Evolutionary conservation across 2,888 invertebrate genomes (phyloP).

Genomic region (Abrostola triplasia): DNA sequence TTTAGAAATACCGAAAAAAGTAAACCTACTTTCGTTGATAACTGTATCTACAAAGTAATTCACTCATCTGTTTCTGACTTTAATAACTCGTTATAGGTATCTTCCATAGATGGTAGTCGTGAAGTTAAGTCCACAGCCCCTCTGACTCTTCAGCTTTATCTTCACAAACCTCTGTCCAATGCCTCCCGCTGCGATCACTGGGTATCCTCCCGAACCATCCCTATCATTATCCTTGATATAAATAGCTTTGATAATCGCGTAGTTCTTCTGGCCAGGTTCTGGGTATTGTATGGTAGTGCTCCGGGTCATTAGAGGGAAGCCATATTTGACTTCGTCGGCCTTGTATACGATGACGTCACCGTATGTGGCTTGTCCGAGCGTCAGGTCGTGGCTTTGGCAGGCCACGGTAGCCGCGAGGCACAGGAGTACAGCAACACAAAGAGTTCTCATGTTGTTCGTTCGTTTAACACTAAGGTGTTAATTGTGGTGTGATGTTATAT

Average conservation of each 20-base stretch:
- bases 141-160: constrained; percentile 81
- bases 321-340: constrained; percentile 76
- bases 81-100: constrained; percentile 58
- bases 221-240: constrained; percentile 74
- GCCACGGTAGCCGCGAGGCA: constrained; percentile 65
- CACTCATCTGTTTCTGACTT: no score
- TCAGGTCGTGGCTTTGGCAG: constrained; percentile 78
- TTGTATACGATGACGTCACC: constrained; percentile 78
- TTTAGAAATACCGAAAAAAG: no score
- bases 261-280: constrained; percentile 73
- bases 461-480: constrained; percentile 76
- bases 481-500: constrained; percentile 74
- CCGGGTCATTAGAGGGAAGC: constrained; percentile 76
- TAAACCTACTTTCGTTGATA: no score
- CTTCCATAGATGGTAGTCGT: constrained; percentile 81
- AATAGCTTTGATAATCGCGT: constrained; percentile 76
- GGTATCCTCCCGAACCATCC: constrained; percentile 79
- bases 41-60: no score
- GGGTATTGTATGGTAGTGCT: constrained; percentile 76
- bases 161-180: constrained; percentile 80
- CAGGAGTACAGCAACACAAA: constrained; percentile 63
- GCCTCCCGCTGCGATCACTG: constrained; percentile 77
- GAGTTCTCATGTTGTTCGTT: constrained; percentile 77
- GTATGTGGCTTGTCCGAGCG: constrained; percentile 72
- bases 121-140: constrained; percentile 78